Conservation (phyloP, 2,113 vertebrate genomes). For the Agapornis roseicollis region DNA sequence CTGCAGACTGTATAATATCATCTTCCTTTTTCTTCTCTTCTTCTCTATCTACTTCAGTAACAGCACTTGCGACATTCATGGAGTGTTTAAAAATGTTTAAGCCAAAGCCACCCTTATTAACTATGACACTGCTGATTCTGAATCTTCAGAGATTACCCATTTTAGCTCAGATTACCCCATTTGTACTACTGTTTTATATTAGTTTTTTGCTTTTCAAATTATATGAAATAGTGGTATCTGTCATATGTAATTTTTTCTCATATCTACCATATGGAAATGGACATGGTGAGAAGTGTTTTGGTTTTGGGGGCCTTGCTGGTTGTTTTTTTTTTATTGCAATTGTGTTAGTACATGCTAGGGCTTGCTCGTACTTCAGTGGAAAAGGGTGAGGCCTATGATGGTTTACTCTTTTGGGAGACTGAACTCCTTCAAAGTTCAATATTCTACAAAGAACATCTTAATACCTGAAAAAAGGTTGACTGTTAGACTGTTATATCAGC, state of each 20-base stretch:
- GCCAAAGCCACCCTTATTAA: not conserved
- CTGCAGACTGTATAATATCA: not conserved
- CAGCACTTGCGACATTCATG: not conserved
- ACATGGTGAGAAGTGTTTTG: not conserved
- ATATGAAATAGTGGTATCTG: not conserved
- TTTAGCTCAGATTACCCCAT: not conserved
- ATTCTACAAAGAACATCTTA: not conserved
- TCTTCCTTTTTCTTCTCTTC: not conserved
- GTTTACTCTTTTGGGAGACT: not conserved
- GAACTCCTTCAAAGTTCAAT: not conserved
- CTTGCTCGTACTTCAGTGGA: not conserved
- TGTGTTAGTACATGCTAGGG: not conserved
- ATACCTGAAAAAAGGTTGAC: not conserved
- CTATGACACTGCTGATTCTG: not conserved
- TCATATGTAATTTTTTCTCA: not conserved
- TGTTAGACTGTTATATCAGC: not conserved
- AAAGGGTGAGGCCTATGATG: not conserved
- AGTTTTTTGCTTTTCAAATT: not conserved
- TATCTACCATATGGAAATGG: not conserved
- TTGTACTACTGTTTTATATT: not conserved
- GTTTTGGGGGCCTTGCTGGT: not conserved
- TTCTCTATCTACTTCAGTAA: not conserved
- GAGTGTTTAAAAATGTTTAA: not conserved
- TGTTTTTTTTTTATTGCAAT: not conserved
- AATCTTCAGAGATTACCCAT: not conserved